A percentile compares a stretch with the other conserved stretches of the same genome.
These are phyloP conservation scores for Marmota flaviventris DNA, from an alignment of 2,113 vertebrate species.

Conservation along the genomic window DNA sequence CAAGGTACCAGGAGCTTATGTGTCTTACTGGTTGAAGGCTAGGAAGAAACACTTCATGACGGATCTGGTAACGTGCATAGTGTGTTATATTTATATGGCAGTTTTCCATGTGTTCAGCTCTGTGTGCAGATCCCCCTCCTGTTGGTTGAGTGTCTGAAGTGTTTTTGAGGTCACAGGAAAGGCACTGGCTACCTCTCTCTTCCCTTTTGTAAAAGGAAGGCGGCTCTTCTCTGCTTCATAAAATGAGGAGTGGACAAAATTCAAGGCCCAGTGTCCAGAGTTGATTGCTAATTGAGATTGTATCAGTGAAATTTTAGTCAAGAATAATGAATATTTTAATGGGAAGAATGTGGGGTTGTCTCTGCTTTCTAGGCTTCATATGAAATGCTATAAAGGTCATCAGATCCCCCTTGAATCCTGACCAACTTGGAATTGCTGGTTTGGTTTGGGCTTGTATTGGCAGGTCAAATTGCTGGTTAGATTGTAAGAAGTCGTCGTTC, in stretches of 20 bases:
- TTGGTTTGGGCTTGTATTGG: slow-evolving; percentile 61
- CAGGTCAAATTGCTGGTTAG: slow-evolving; percentile 8
- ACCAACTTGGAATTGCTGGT: neutral
- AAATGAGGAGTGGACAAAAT: slow-evolving; percentile 54
- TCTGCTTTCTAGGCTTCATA: slow-evolving; percentile 52
- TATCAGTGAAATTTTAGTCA: slow-evolving; percentile 69
- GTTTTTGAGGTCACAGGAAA: slow-evolving; percentile 50
- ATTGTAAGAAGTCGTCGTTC: slow-evolving; percentile 29
- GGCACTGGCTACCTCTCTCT: slow-evolving; percentile 18
- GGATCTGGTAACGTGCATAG: slow-evolving; percentile 45
- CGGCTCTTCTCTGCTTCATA: slow-evolving; percentile 80
- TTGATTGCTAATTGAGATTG: slow-evolving; percentile 74
- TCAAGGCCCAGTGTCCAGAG: slow-evolving; percentile 65
- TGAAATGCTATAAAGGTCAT: slow-evolving; percentile 13
- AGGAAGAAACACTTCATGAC: neutral
- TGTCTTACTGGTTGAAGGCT: slow-evolving; percentile 58
- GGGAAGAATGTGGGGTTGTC: slow-evolving; percentile 65
- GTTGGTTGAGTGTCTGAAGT: slow-evolving; percentile 42
- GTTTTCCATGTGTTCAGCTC: slow-evolving; percentile 48
- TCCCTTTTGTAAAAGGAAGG: slow-evolving; percentile 61
- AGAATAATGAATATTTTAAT: slow-evolving; percentile 68
- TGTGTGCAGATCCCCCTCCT: slow-evolving; percentile 60
- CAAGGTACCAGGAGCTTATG: slow-evolving; percentile 49
- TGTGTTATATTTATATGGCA: slow-evolving; percentile 43
- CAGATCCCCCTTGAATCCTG: neutral